phyloP scores from a whole-genome alignment of 2,888 invertebrate genomes.

The Microctonus brassicae region DNA sequence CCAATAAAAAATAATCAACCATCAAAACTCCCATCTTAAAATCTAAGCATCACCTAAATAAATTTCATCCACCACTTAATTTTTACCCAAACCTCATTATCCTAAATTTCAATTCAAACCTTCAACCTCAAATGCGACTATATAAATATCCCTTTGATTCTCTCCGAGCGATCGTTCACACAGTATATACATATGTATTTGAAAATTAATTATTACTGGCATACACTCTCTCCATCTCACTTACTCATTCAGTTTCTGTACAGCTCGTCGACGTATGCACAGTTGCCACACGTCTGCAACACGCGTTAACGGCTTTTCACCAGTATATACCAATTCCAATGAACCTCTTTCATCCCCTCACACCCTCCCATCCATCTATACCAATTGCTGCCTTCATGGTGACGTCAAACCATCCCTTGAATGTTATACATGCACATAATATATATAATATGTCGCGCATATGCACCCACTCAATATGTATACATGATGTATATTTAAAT shows the following conservation, averaged over 20 bases:
- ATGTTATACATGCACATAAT: conserved; percentile 24
- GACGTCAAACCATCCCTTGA: conserved; percentile 22
- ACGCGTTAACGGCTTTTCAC: conserved; percentile 27
- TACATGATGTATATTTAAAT: conserved; percentile 10
- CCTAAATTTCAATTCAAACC: neutral
- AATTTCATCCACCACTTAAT: no score
- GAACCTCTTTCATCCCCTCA: neutral
- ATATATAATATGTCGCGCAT: conserved; percentile 34
- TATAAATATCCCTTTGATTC: conserved; percentile 19
- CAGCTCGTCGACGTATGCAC: conserved; percentile 22
- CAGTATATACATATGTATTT: neutral
- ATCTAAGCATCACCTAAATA: no score
- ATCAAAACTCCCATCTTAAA: no score
- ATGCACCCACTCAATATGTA: neutral
- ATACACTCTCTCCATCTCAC: conserved; percentile 3
- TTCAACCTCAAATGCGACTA: no score
- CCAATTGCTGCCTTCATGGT: conserved; percentile 9
- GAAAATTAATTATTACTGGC: conserved; percentile 28
- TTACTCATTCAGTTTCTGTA: neutral
- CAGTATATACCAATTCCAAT: neutral
- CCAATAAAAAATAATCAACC: no score
- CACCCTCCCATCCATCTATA: no score
- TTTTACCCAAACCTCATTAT: no score
- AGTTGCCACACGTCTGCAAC: conserved; percentile 31
- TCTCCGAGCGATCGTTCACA: neutral